Evolutionary conservation across 2,113 vertebrate species (phyloP), one percentile per base, ranked within the genome.

Genomic region (Xiphophorus couchianus): DNA sequence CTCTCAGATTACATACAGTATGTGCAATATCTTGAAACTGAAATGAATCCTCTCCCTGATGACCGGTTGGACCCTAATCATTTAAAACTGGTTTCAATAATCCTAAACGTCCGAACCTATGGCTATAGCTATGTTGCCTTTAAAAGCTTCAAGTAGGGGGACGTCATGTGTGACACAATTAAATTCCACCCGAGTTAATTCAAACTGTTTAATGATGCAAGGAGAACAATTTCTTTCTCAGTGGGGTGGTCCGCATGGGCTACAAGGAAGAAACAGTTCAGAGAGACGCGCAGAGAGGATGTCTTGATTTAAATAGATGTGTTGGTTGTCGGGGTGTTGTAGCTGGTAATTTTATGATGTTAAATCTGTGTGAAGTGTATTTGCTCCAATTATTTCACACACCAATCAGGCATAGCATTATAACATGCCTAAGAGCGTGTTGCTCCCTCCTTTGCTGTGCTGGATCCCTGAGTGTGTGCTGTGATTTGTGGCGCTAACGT

Each of bases 161-260:
- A 87, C 81, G 80, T 86, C 85, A 88, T 86, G 91, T 93, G 92
- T 92, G 91, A 92, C 89, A 92, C 90, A 90, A 94, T 92, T 93
- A 89, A 91, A 91, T 91, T 90, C 85, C 72, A 84, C 82, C 88
- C 87, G 67, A 92, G 89, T 90, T 93, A 92, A 94, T 93, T 93
- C 89, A 88, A 82, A 89, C 77, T 87, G 91, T 93, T 94, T 91
- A 94, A 95, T 93, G 92, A 91, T 91, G 91, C 93, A 90, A 86
- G 75, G 78, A 90, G 85, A 91, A 88, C 86, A 85, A 80, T 91
- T 93, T 91, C 62, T 91, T 93, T 87, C 44, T 87, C 77, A 75
- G 83, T 70, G 84, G 78, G 90, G 64, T 67, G 83, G 85, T 88
- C 89, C 86, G 58, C 65, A 2, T 91, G 85, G 89, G 84, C 81